Conservation (phyloP, 2,797 vertebrate species). For the Silurus aristotelis region DNA sequence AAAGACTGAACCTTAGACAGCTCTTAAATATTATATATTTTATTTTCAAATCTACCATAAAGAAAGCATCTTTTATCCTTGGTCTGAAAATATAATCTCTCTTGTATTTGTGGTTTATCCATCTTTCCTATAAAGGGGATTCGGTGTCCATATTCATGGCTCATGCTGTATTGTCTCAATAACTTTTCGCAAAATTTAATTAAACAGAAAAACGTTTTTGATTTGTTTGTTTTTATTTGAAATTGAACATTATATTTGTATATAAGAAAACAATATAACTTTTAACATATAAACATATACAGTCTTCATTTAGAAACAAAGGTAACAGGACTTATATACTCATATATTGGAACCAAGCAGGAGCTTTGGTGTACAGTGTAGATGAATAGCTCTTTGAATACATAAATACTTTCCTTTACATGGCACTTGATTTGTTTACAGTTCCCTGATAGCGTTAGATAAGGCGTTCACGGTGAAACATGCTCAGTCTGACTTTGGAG, state of each 20-base stretch:
- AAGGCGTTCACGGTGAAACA: constrained; percentile 17
- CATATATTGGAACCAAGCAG: constrained; percentile 21
- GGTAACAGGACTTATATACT: background rate
- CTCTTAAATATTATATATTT: background rate
- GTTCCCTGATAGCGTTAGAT: constrained; percentile 21
- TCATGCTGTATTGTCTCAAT: background rate
- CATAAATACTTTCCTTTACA: constrained; percentile 13
- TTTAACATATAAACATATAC: background rate
- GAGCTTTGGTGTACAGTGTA: constrained; percentile 32
- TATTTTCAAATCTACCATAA: background rate
- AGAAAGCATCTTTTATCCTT: background rate
- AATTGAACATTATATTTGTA: constrained; percentile 23
- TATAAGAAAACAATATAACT: background rate
- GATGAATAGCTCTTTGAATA: background rate
- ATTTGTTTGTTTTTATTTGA: background rate
- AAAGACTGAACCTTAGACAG: background rate
- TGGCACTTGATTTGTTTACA: constrained; percentile 1
- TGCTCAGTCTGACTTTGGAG: background rate
- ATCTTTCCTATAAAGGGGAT: too few relatives aligned
- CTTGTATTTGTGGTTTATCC: background rate
- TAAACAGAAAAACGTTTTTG: background rate
- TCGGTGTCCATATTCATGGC: background rate
- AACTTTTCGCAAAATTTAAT: background rate
- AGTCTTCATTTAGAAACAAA: background rate
- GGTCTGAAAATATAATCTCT: background rate